Percentiles rank a stretch among this genome's conserved stretches.
phyloP scores from a whole-genome alignment of 2,797 vertebrate genomes.

The Epinephelus awoara region DNA sequence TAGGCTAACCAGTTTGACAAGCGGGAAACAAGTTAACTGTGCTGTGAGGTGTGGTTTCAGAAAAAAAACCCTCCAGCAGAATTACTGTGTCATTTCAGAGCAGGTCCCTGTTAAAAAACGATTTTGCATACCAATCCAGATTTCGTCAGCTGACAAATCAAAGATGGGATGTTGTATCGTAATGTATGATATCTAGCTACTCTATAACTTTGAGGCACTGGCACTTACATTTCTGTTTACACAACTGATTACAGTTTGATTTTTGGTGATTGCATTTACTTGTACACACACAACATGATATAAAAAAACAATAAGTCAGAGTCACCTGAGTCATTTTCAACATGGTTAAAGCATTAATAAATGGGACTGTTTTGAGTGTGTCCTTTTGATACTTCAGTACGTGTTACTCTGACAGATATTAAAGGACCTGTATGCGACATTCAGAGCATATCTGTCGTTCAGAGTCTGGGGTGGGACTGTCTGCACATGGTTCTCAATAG shows the following conservation, averaged over 20 bases:
- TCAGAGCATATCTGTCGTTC: too few relatives aligned
- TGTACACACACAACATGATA: not conserved
- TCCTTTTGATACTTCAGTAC: not conserved
- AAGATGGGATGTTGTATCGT: not conserved
- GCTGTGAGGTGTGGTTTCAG: slow-evolving; percentile 56
- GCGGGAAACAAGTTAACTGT: slow-evolving; percentile 3
- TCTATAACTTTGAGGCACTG: not conserved
- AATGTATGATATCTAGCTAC: not conserved
- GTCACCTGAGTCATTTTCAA: not conserved
- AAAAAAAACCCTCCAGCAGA: not conserved
- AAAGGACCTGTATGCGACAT: not conserved
- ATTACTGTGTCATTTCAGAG: not conserved
- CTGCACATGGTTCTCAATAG: too few relatives aligned
- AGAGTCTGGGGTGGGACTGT: too few relatives aligned
- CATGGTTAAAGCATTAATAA: not conserved
- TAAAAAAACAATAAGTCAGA: not conserved
- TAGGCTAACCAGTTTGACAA: slow-evolving; percentile 59
- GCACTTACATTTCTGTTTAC: not conserved
- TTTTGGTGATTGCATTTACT: not conserved
- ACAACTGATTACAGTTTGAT: too few relatives aligned
- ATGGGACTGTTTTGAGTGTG: not conserved
- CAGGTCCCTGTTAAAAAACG: not conserved
- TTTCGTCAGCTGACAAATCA: not conserved
- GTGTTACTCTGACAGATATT: not conserved
- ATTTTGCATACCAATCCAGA: slow-evolving; percentile 1